These are phyloP conservation scores for Muscicapa adusta DNA, from an alignment of 2,113 vertebrate species.

Conservation along the genomic window DNA sequence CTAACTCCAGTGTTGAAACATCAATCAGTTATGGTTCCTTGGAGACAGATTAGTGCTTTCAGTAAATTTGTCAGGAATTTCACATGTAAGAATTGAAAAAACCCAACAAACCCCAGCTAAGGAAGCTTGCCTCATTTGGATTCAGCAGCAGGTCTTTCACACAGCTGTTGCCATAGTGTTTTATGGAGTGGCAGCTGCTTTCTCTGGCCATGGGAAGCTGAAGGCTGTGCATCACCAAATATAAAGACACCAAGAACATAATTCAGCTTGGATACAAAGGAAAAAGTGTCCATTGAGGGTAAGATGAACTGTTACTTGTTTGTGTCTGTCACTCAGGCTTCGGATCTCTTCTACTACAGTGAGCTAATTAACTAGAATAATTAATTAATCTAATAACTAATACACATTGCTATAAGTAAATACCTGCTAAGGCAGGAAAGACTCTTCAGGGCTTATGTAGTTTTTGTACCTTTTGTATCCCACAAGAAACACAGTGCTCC, in stretches of 20 bases:
- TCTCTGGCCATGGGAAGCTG: neutral
- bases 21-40: neutral
- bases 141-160: neutral
- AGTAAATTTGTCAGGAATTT: neutral
- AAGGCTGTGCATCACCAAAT: neutral
- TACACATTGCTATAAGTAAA: neutral
- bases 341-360: neutral
- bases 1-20: neutral
- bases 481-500: neutral
- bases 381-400: neutral
- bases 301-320: neutral
- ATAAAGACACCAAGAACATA: neutral
- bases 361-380: neutral
- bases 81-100: neutral
- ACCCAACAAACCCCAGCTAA: neutral
- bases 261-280: neutral
- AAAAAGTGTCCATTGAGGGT: neutral
- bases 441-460: neutral
- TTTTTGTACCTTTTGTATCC: neutral
- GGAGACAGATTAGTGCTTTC: neutral
- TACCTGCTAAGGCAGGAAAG: neutral
- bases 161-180: neutral
- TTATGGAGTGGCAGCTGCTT: neutral
- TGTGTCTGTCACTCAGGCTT: neutral
- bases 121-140: neutral